phyloP scores from a whole-genome alignment of 2,113 vertebrate genomes.

The Cricetomys ansorgei region DNA sequence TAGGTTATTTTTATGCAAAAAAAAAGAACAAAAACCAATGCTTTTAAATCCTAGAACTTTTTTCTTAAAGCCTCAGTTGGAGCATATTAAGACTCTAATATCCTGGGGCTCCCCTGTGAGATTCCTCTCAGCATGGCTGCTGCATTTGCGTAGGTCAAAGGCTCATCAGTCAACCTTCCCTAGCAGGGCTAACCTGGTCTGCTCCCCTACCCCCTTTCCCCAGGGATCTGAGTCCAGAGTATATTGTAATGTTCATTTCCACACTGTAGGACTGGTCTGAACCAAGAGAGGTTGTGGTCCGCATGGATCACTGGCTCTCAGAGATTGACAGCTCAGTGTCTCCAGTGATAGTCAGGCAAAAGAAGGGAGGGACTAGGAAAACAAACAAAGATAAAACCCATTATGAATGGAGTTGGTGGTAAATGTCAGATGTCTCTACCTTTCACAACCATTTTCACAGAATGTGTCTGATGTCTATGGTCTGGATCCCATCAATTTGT shows the following conservation, averaged over 20 bases:
- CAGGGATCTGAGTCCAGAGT: background rate
- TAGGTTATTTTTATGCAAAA: slow-evolving; percentile 78
- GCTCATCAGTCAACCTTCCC: background rate
- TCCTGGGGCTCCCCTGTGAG: background rate
- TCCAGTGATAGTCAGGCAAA: background rate
- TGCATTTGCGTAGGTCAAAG: background rate
- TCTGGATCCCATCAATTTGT: background rate
- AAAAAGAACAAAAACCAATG: slow-evolving; percentile 49
- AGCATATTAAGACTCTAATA: background rate
- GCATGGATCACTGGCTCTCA: background rate
- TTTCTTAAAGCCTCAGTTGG: background rate
- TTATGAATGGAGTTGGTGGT: background rate
- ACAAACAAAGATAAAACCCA: background rate
- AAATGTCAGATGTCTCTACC: background rate
- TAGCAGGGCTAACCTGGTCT: background rate
- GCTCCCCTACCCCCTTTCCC: background rate
- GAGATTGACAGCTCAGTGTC: background rate
- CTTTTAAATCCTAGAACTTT: slow-evolving; percentile 51
- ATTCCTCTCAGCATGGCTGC: background rate
- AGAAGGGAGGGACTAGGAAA: background rate
- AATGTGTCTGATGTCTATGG: background rate
- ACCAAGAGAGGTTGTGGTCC: background rate
- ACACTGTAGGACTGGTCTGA: background rate
- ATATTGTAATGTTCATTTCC: background rate
- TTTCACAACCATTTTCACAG: slow-evolving; percentile 53